These are phyloP conservation scores for Trachelus troglodyta DNA, from an alignment of 2,888 invertebrate species.

Conservation along the genomic window DNA sequence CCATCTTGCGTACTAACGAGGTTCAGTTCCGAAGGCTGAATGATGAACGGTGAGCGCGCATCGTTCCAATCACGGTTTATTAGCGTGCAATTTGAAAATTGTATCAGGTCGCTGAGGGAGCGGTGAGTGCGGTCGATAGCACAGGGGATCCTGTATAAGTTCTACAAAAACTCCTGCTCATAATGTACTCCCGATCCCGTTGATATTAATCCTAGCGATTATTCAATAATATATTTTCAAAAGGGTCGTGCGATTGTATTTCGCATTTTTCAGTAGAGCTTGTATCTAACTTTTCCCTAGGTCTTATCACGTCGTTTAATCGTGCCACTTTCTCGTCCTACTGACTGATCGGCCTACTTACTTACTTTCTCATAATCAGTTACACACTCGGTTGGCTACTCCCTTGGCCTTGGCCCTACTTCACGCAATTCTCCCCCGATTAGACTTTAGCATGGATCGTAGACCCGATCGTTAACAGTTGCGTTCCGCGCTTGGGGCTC, in stretches of 20 bases:
- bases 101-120: conserved; percentile 47
- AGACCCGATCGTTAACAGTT: conserved; percentile 47
- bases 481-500: neutral
- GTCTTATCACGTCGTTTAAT: conserved; percentile 23
- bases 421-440: conserved; percentile 53
- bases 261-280: neutral
- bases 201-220: neutral
- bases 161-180: neutral
- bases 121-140: conserved; percentile 26
- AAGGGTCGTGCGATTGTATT: neutral
- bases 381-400: conserved; percentile 29
- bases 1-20: conserved; percentile 37
- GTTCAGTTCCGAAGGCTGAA: neutral
- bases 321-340: conserved; percentile 51
- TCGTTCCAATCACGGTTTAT: conserved; percentile 53
- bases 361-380: conserved; percentile 30
- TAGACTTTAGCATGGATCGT: conserved; percentile 48
- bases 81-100: conserved; percentile 57
- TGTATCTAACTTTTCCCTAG: neutral
- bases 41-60: conserved; percentile 23
- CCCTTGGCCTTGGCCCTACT: conserved; percentile 65
- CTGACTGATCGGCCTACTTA: conserved; percentile 54
- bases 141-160: neutral
- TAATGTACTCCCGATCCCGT: neutral
- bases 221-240: neutral